Conservation (phyloP, 1,140 invertebrate species). For the Platyscapa corneri region DNA sequence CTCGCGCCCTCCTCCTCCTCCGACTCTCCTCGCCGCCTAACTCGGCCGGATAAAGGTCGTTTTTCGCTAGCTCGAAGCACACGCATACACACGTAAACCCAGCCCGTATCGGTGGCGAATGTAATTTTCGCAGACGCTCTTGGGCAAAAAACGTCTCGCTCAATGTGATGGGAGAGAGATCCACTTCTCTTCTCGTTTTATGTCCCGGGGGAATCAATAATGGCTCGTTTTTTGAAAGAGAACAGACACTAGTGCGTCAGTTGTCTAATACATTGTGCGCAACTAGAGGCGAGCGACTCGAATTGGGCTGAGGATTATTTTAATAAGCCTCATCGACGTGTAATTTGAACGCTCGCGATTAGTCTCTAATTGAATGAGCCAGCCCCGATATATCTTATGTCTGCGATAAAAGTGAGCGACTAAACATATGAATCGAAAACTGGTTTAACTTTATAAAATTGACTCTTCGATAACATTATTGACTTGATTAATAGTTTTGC, state of each 20-base stretch:
- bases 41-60: slow-evolving; percentile 33
- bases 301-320: not conserved
- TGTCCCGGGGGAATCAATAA: slow-evolving; percentile 32
- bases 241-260: not conserved
- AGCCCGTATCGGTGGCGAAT: slow-evolving; percentile 4
- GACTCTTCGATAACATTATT: too few species aligned
- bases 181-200: slow-evolving; percentile 13
- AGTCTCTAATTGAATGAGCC: not conserved
- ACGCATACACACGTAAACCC: not conserved
- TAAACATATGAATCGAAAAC: not conserved
- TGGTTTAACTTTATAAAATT: not conserved
- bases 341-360: not conserved
- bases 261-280: not conserved
- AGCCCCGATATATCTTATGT: not conserved
- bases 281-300: not conserved
- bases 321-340: not conserved
- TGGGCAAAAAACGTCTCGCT: not conserved
- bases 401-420: not conserved
- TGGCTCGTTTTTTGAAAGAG: not conserved
- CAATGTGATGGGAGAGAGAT: not conserved
- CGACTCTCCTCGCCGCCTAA: not conserved
- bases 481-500: too few species aligned
- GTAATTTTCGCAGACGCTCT: slow-evolving; percentile 35
- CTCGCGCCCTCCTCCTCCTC: not conserved
- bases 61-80: not conserved